phyloP scores from a whole-genome alignment of 2,113 vertebrate genomes.

The Irena cyanogastra region DNA sequence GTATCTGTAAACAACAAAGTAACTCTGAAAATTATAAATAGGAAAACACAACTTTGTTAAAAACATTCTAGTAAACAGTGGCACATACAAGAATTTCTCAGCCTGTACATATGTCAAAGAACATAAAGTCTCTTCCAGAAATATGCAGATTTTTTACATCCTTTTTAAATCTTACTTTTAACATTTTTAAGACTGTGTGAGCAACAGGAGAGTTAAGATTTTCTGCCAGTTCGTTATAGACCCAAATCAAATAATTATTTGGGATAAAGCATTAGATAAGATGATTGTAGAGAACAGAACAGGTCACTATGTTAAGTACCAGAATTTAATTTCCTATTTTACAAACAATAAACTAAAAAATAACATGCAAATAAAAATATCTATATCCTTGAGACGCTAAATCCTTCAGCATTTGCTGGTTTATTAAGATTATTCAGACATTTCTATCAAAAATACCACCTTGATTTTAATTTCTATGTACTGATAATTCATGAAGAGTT shows the following conservation, averaged over 20 bases:
- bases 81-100: neutral
- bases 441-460: neutral
- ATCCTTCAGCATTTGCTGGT: neutral
- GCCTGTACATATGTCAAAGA: neutral
- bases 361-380: neutral
- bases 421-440: neutral
- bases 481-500: neutral
- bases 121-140: neutral
- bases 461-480: neutral
- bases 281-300: neutral
- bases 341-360: neutral
- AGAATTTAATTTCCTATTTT: neutral
- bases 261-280: neutral
- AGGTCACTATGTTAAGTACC: neutral
- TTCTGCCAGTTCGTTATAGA: neutral
- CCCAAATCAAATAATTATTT: neutral
- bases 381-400: neutral
- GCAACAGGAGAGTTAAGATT: neutral
- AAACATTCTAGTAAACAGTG: neutral
- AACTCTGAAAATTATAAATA: neutral
- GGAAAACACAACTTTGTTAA: neutral
- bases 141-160: neutral
- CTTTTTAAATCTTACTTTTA: neutral
- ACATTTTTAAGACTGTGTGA: neutral
- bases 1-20: neutral